Percentiles rank a stretch among this genome's conserved stretches.
These are phyloP conservation scores for Numida meleagris DNA, from an alignment of 2,113 vertebrate genomes.

Conservation along the genomic window DNA sequence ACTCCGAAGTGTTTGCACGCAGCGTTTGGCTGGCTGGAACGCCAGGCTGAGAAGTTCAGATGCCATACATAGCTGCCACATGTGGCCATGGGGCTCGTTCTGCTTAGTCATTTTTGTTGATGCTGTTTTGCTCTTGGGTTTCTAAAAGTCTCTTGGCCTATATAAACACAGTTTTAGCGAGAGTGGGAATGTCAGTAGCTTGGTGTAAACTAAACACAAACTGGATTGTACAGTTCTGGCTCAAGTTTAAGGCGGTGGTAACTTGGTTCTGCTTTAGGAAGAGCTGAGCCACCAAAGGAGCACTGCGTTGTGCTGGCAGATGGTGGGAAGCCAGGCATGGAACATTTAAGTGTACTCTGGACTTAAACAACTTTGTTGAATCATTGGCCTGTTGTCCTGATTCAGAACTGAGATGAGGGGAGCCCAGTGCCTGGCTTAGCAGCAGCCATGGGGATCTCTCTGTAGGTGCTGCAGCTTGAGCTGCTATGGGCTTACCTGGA, in stretches of 20 bases:
- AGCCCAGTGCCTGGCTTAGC: conserved; percentile 17
- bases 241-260: background rate
- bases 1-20: background rate
- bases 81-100: conserved; percentile 41
- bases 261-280: background rate
- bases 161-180: conserved; percentile 10
- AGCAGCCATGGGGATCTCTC: background rate
- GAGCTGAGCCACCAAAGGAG: background rate
- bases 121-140: conserved; percentile 25
- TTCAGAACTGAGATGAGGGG: conserved; percentile 28
- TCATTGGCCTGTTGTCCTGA: background rate
- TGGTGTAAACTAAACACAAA: background rate
- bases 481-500: conserved; percentile 16
- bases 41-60: conserved; percentile 10
- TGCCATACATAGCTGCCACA: conserved; percentile 35
- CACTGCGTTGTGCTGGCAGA: background rate
- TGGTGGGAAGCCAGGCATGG: background rate
- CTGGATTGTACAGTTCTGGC: background rate
- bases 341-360: background rate
- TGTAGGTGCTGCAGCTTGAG: background rate
- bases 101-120: conserved; percentile 73
- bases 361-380: background rate
- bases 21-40: background rate
- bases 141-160: conserved; percentile 17
- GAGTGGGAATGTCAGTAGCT: conserved; percentile 30